Evolutionary conservation across 2,797 vertebrate genomes (phyloP).

Genomic region (Xyrichtys novacula): DNA sequence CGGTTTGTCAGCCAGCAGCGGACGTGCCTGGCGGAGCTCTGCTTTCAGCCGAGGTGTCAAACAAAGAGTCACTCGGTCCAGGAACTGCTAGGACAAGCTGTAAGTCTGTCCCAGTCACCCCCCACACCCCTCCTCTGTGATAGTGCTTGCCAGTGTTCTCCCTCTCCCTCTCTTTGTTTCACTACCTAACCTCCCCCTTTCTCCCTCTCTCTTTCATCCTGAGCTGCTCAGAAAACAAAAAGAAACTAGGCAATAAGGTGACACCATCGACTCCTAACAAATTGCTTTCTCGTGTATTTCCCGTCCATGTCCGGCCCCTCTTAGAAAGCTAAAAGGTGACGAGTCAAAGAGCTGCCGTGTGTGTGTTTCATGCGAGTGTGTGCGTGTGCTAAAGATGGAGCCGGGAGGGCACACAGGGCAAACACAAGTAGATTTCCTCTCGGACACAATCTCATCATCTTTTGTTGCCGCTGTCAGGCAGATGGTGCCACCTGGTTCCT

Average conservation of each 20-base stretch:
- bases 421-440: conserved; percentile 82
- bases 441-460: conserved; percentile 82
- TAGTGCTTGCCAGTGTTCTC: conserved; percentile 36
- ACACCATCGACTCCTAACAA: conserved; percentile 72
- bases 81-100: conserved; percentile 77
- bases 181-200: conserved; percentile 13
- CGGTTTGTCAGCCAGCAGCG: conserved; percentile 74
- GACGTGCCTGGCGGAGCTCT: conserved; percentile 73
- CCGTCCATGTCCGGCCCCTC: conserved; percentile 11
- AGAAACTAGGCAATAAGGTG: conserved; percentile 67
- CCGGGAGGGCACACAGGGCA: conserved; percentile 54
- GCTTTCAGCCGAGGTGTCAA: conserved; percentile 82
- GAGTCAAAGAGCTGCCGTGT: conserved; percentile 44
- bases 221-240: conserved; percentile 57
- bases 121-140: conserved; percentile 19
- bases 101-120: conserved; percentile 60
- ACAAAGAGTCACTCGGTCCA: conserved; percentile 80
- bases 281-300: conserved; percentile 73
- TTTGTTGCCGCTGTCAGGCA: conserved; percentile 81
- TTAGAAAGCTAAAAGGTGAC: conserved; percentile 40
- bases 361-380: conserved; percentile 23
- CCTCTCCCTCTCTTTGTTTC: conserved; percentile 27
- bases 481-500: conserved; percentile 71
- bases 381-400: conserved; percentile 42
- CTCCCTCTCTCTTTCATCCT: conserved; percentile 40